phyloP scores from a whole-genome alignment of 2,797 vertebrate species.

The Nothura maculosa region DNA sequence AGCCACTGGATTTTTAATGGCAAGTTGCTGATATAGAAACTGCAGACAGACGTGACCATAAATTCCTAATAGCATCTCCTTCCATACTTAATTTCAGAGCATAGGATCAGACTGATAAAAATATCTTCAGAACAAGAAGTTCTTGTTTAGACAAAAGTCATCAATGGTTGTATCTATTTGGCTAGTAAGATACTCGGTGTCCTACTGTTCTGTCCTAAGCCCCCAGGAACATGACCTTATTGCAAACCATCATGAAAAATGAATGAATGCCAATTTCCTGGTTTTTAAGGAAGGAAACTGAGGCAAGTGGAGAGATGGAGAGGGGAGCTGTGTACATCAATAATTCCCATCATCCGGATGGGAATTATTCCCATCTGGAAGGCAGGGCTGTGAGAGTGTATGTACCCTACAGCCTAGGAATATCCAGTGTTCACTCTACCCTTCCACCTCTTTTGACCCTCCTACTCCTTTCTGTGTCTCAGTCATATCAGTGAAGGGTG shows the following conservation, averaged over 20 bases:
- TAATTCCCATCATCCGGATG: background rate
- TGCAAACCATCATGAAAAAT: fast-evolving
- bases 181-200: too few relatives aligned
- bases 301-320: background rate
- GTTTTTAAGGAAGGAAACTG: background rate
- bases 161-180: background rate
- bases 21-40: background rate
- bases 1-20: background rate
- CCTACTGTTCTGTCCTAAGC: fast-evolving
- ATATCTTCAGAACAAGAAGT: background rate
- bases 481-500: background rate
- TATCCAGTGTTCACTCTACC: background rate
- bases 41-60: background rate
- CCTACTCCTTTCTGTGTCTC: background rate
- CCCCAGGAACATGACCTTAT: background rate
- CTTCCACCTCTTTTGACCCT: background rate
- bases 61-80: background rate
- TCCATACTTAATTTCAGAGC: fast-evolving
- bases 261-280: fast-evolving
- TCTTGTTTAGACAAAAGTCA: fast-evolving
- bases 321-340: background rate
- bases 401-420: background rate
- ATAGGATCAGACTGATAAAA: background rate
- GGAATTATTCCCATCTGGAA: too few relatives aligned
- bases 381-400: background rate